phyloP scores from a whole-genome alignment of 37 sponge, comb jelly and placozoan genomes.

The Haliclona indistincta region DNA sequence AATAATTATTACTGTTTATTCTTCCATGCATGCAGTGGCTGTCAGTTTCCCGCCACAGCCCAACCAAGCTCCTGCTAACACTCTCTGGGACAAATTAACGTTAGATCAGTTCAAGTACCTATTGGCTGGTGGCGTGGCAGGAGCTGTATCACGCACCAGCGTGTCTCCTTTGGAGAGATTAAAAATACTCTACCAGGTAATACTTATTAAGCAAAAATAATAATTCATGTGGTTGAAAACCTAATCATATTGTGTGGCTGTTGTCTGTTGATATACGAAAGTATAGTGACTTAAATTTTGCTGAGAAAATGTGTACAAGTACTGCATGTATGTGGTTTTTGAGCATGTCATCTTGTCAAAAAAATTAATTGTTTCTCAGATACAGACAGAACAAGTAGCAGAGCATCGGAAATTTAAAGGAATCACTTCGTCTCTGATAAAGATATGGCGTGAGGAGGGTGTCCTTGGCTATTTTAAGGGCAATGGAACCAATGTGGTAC shows the following conservation, averaged over 20 bases:
- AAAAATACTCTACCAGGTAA: conserved; percentile 74
- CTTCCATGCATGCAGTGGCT: background rate
- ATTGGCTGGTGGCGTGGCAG: conserved; percentile 69
- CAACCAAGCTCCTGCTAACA: background rate
- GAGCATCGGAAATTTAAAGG: conserved; percentile 2
- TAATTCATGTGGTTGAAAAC: too few species aligned
- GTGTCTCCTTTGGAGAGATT: conserved; percentile 76
- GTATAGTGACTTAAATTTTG: too few species aligned
- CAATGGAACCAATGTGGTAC: conserved; percentile 71
- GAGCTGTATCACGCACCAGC: conserved; percentile 70
- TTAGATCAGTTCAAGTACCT: conserved; percentile 49
- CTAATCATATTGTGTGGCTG: too few species aligned
- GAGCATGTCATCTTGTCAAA: background rate
- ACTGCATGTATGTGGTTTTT: too few species aligned
- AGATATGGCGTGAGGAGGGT: conserved; percentile 60
- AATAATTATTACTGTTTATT: background rate
- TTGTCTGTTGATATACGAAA: background rate
- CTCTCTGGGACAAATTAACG: conserved; percentile 43
- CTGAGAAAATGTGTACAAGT: too few species aligned
- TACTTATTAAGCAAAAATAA: too few species aligned
- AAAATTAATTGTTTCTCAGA: background rate
- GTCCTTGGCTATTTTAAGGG: conserved; percentile 62
- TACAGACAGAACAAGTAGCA: background rate
- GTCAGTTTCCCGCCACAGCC: background rate
- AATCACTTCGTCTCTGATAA: conserved; percentile 34